phyloP scores from a whole-genome alignment of 2,113 vertebrate species.

The Prionailurus bengalensis region DNA sequence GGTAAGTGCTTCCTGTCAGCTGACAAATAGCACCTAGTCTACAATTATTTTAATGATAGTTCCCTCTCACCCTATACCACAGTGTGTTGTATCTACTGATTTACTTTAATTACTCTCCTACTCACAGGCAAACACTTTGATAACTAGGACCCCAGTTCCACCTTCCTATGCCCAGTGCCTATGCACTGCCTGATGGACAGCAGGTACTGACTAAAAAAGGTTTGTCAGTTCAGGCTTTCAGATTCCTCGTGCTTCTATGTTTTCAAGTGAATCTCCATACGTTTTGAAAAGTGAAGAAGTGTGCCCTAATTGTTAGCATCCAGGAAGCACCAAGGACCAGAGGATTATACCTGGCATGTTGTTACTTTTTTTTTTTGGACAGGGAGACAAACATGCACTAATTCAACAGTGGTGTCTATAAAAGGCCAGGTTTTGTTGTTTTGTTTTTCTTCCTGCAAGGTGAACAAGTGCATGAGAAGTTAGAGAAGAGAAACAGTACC shows the following conservation, averaged over 20 bases:
- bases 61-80: no score
- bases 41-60: background rate
- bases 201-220: background rate
- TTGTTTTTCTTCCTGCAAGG: background rate
- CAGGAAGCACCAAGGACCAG: background rate
- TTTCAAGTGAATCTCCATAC: background rate
- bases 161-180: no score
- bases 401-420: background rate
- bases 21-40: background rate
- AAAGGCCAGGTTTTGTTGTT: background rate
- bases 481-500: background rate
- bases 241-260: background rate
- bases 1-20: background rate
- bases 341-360: background rate
- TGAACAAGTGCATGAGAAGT: background rate
- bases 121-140: background rate
- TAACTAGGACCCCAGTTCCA: background rate
- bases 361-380: constrained; percentile 11
- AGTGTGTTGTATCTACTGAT: background rate
- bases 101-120: background rate
- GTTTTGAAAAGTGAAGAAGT: background rate
- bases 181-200: rapidly evolving
- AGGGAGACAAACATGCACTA: background rate
- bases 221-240: background rate
- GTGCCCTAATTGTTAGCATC: background rate